A percentile compares a stretch with the other conserved stretches of the same genome.
phyloP scores from a whole-genome alignment of 1,140 invertebrate genomes.

The Phthorimaea operculella region DNA sequence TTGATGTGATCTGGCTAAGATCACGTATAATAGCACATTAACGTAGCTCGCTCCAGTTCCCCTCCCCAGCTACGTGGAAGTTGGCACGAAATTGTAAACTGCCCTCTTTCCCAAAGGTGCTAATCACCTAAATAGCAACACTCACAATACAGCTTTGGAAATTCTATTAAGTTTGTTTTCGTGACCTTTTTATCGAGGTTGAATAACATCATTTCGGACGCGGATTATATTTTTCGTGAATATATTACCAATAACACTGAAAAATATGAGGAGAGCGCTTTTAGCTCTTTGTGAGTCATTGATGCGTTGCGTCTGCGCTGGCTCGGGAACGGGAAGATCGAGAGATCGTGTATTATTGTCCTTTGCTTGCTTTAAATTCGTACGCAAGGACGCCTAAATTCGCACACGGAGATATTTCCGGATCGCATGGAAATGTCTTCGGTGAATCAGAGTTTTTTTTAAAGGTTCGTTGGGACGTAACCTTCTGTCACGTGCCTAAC shows the following conservation, averaged over 20 bases:
- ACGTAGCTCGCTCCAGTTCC: slow-evolving; percentile 56
- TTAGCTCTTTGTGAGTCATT: slow-evolving; percentile 28
- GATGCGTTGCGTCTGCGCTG: slow-evolving; percentile 26
- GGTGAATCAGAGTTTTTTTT: slow-evolving; percentile 58
- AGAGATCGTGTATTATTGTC: slow-evolving; percentile 39
- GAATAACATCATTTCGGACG: background rate
- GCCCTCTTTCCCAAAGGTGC: slow-evolving; percentile 56
- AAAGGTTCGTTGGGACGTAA: slow-evolving; percentile 42
- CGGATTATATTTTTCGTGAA: background rate
- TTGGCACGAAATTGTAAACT: slow-evolving; percentile 66
- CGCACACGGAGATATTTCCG: slow-evolving; percentile 54
- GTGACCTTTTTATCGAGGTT: background rate
- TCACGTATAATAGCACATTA: slow-evolving; percentile 51
- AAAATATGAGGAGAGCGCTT: background rate
- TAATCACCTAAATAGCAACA: slow-evolving; percentile 30
- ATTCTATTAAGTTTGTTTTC: background rate
- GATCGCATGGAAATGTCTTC: slow-evolving; percentile 51
- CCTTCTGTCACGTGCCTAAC: slow-evolving; percentile 42
- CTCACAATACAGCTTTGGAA: slow-evolving; percentile 1
- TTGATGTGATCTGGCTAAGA: slow-evolving; percentile 61
- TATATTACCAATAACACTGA: slow-evolving; percentile 1
- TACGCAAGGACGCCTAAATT: slow-evolving; percentile 62
- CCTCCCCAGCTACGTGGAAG: slow-evolving; percentile 42
- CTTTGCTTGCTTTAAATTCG: slow-evolving; percentile 52
- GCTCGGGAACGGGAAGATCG: slow-evolving; percentile 14